Evolutionary conservation across 92 coral and sea anemone genomes (phyloP).

Genomic region (Siderastrea siderea): DNA sequence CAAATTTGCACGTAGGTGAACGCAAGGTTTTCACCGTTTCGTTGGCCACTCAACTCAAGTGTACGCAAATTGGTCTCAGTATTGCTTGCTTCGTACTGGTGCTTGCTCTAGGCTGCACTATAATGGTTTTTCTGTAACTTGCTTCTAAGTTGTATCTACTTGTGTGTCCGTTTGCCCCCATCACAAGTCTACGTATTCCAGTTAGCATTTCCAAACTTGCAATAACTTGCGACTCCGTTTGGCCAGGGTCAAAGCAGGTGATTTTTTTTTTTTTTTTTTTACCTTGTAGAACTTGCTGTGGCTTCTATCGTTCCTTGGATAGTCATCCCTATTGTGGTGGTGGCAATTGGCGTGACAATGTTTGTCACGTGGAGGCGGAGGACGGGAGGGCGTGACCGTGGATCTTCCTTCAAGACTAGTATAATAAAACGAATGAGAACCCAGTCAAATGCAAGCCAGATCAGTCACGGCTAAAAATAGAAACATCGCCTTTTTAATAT

Average conservation of each 20-base stretch:
- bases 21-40: too few species aligned
- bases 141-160: too few species aligned
- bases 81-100: too few species aligned
- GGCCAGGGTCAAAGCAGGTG: background rate
- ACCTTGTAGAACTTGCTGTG: slow-evolving; percentile 28
- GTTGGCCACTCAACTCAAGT: too few species aligned
- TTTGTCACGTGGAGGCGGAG: slow-evolving; percentile 29
- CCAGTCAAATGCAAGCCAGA: slow-evolving; percentile 18
- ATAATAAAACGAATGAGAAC: slow-evolving; percentile 45
- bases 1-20: too few species aligned
- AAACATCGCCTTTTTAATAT: background rate
- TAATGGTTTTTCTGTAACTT: too few species aligned
- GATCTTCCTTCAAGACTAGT: slow-evolving; percentile 35
- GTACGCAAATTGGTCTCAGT: too few species aligned
- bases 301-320: slow-evolving; percentile 53
- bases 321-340: slow-evolving; percentile 39
- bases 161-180: too few species aligned
- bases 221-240: too few species aligned
- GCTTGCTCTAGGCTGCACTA: too few species aligned
- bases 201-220: too few species aligned
- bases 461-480: background rate
- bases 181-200: too few species aligned
- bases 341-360: slow-evolving; percentile 40
- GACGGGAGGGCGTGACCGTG: slow-evolving; percentile 19
- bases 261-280: background rate